Evolutionary conservation across 2,113 vertebrate species (phyloP).

Genomic region (Onychostruthus taczanowskii): DNA sequence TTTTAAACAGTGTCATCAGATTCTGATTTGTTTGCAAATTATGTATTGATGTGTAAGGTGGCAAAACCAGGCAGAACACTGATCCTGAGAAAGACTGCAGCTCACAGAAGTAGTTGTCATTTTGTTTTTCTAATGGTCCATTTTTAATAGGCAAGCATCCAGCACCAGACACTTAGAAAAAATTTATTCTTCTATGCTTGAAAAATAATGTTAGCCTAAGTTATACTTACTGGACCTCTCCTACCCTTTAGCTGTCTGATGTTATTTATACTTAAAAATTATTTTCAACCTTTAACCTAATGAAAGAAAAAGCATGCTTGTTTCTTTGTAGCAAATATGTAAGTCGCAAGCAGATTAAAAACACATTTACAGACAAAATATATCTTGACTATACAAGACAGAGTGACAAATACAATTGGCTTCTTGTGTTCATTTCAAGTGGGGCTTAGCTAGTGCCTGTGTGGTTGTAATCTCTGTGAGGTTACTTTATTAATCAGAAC

Average conservation of each 20-base stretch:
- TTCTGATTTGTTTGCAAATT: neutral
- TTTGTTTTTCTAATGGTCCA: neutral
- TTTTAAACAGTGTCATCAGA: neutral
- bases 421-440: slow-evolving; percentile 8
- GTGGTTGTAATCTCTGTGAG: neutral
- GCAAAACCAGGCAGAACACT: neutral
- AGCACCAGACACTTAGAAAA: neutral
- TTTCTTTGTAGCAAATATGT: neutral
- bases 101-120: neutral
- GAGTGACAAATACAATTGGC: neutral
- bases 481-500: slow-evolving; percentile 45
- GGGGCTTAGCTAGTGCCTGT: slow-evolving; percentile 12
- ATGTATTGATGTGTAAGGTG: neutral
- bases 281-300: slow-evolving; percentile 30
- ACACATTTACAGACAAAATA: neutral
- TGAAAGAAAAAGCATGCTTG: neutral
- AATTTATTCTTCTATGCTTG: neutral
- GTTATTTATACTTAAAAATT: neutral
- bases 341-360: neutral
- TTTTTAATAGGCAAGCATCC: slow-evolving; percentile 2
- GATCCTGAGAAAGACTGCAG: neutral
- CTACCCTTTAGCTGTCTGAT: neutral
- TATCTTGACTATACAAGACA: neutral
- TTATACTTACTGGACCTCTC: neutral
- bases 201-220: neutral